Conservation (phyloP, 1,140 invertebrate genomes). For the Semibalanus balanoides region DNA sequence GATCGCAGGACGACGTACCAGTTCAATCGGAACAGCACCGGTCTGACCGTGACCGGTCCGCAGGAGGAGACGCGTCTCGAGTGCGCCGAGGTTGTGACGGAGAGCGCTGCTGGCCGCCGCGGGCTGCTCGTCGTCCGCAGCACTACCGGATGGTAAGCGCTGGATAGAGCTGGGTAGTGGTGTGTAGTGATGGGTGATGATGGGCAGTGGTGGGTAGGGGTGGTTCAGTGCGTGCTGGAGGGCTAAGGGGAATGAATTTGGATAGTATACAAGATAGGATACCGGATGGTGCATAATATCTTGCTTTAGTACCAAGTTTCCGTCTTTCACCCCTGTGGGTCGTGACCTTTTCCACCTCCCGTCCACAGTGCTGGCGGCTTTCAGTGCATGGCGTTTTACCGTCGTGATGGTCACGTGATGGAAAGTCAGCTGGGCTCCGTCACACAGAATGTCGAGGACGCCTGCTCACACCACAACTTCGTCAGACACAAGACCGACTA, state of each 20-base stretch:
- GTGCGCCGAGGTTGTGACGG: not conserved
- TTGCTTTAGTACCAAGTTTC: too few species aligned
- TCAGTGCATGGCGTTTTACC: conserved; percentile 67
- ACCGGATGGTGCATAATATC: too few species aligned
- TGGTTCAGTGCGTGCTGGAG: too few species aligned
- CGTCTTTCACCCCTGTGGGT: too few species aligned
- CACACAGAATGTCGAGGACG: conserved; percentile 21
- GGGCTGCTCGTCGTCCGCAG: not conserved
- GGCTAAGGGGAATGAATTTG: too few species aligned
- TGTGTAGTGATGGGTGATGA: too few species aligned
- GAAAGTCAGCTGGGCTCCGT: conserved; percentile 44
- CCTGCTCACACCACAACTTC: conserved; percentile 22
- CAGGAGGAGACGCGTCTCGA: not conserved
- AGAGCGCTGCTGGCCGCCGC: not conserved
- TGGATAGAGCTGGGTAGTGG: too few species aligned
- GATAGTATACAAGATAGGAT: too few species aligned
- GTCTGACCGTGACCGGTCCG: conserved; percentile 28
- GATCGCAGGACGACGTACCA: conserved; percentile 55
- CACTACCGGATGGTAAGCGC: not conserved
- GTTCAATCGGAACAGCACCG: conserved; percentile 56
- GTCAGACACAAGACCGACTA: not conserved
- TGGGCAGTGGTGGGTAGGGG: too few species aligned
- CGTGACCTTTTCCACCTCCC: too few species aligned
- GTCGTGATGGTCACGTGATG: conserved; percentile 59
- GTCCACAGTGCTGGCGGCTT: conserved; percentile 60